Base-by-base conservation (phyloP, 2,888 invertebrate genomes). In the Isoperla grammatica region DNA sequence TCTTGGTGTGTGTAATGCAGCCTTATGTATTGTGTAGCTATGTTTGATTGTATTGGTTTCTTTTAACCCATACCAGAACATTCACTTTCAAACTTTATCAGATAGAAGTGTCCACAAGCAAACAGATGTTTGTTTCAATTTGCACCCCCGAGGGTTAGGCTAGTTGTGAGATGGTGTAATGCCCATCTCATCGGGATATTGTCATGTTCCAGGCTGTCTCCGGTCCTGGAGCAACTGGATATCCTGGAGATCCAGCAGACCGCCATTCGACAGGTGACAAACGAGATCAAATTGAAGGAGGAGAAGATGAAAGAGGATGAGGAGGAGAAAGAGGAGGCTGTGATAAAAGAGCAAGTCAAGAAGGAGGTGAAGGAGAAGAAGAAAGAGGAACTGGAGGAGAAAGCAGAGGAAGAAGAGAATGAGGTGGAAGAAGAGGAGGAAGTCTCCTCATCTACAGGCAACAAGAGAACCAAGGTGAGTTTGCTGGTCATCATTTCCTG, bases 321-420 rank as follows among this genome's bases (percentile, higher is more conserved):
- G 22, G 13, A 50, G 19, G 2, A 12, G 22, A 35, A 20, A 17
- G 40, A 48, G 55, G 12, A 40, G 35, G 15, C 15, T 22, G 15
- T 17, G 23, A 59, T 19, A 17, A 61, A 56, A 56, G 50, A 22
- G 13, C 58, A 48, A 46, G 39, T n/a, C n/a, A 15, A 20, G 40
- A 56, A 45, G 48, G 54, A 40, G 46, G 17, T 20, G 29, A 22
- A 13, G 40, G 19, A 43, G 13, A 37, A 46, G 71, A 35, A 77
- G 57, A 75, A 76, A 59, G 75, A 76, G 60, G 75, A 74, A 0
- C 75, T 76, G 12, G 75, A 75, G 12, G 74, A 75, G 64, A 76
- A 78, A 73, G 77, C 76, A 64, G 35, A 55, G n/a, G 61, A 78
- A 74, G 48, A 77, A 74, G 66, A 79, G 74, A 70, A 78, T 75